Percentiles rank a stretch among this genome's conserved stretches.
phyloP scores from a whole-genome alignment of 2,113 vertebrate species.

The Dinomys branickii region DNA sequence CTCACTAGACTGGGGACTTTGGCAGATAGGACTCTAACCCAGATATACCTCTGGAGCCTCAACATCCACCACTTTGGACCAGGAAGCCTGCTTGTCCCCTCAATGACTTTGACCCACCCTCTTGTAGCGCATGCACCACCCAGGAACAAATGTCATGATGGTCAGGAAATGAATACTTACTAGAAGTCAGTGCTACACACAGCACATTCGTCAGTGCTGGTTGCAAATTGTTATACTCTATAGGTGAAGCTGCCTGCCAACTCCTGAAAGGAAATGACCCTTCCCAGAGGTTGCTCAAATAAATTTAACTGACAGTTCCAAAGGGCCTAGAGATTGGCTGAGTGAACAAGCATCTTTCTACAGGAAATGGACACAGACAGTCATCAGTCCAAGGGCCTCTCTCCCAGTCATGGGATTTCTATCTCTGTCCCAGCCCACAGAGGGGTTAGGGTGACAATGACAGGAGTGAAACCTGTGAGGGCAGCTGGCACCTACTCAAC shows the following conservation, averaged over 20 bases:
- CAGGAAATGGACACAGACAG: neutral
- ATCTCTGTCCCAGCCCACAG: neutral
- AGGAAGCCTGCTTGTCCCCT: neutral
- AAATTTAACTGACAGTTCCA: neutral
- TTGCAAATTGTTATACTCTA: constrained; percentile 28
- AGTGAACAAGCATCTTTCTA: neutral
- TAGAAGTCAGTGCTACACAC: neutral
- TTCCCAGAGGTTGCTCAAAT: neutral
- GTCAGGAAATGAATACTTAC: neutral
- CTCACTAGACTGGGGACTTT: neutral
- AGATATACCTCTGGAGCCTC: neutral
- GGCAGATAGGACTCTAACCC: neutral
- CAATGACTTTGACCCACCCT: neutral
- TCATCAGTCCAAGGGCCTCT: neutral
- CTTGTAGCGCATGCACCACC: fast-evolving
- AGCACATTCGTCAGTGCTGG: neutral
- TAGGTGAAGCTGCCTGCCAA: neutral
- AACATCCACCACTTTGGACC: fast-evolving
- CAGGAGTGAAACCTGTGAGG: fast-evolving
- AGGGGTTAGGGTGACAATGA: fast-evolving
- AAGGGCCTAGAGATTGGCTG: neutral
- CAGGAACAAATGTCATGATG: fast-evolving
- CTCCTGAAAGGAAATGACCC: constrained; percentile 51
- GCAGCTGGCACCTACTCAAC: fast-evolving
- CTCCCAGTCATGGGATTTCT: neutral